phyloP scores from a whole-genome alignment of 1,140 invertebrate species.

The Chrysomallon squamiferum region DNA sequence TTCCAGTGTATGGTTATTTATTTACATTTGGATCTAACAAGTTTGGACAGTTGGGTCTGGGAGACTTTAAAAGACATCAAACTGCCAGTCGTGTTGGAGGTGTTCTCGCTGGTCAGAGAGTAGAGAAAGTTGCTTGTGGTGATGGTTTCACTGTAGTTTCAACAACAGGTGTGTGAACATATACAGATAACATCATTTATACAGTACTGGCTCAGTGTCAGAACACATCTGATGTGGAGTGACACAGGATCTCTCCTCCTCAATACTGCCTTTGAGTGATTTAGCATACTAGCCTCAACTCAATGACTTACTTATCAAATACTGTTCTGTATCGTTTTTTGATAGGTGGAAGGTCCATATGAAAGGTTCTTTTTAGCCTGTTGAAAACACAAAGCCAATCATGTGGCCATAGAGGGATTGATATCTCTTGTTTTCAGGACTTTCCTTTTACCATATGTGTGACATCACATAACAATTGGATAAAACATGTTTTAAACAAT shows the following conservation, averaged over 20 bases:
- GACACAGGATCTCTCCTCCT: background rate
- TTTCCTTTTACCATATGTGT: no score
- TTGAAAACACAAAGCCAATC: no score
- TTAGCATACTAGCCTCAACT: no score
- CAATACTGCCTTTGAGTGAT: no score
- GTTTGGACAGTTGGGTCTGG: conserved; percentile 70
- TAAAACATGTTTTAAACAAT: no score
- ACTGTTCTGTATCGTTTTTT: no score
- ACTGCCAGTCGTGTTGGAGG: conserved; percentile 68
- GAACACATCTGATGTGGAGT: background rate
- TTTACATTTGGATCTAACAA: conserved; percentile 75
- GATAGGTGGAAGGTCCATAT: no score
- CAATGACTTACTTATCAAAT: no score
- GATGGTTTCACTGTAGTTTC: conserved; percentile 73
- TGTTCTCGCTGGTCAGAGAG: conserved; percentile 56
- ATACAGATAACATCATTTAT: background rate
- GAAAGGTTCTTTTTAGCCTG: no score
- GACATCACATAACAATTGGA: no score
- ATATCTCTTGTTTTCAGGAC: no score
- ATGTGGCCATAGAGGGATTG: no score
- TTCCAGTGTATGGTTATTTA: conserved; percentile 70
- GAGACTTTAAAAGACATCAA: conserved; percentile 64
- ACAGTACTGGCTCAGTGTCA: background rate
- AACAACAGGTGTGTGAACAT: conserved; percentile 62
- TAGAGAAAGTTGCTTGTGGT: conserved; percentile 67